phyloP scores from a whole-genome alignment of 1,140 invertebrate species.

The Drosophila oshimai region DNA sequence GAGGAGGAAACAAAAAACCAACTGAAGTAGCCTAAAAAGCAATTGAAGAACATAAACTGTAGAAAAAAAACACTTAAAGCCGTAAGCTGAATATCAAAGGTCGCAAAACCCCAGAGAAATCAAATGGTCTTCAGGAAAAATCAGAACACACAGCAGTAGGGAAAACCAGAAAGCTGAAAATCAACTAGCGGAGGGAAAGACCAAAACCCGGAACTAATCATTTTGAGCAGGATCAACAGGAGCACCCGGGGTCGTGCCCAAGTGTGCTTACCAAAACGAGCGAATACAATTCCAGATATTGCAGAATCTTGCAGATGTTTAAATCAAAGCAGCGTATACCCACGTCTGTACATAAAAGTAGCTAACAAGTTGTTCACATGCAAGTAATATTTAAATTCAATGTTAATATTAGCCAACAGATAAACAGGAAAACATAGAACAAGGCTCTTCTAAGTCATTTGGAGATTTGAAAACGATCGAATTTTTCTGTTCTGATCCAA shows the following conservation, averaged over 20 bases:
- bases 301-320: background rate
- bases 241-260: constrained; percentile 2
- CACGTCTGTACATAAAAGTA: constrained; percentile 12
- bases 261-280: constrained; percentile 15
- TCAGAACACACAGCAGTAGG: background rate
- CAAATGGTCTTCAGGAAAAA: constrained; percentile 1
- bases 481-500: background rate
- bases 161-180: background rate
- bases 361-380: constrained; percentile 26
- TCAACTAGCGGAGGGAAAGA: background rate
- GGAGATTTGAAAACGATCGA: background rate
- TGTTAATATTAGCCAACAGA: constrained; percentile 20
- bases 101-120: background rate
- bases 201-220: no score
- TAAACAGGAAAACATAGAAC: background rate
- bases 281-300: constrained; percentile 12
- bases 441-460: background rate
- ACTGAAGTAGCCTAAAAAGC: background rate
- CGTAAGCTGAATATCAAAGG: background rate
- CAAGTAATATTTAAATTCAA: constrained; percentile 16
- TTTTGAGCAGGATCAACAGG: background rate
- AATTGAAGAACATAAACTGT: background rate
- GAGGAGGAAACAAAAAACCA: no score
- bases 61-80: background rate
- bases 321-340: constrained; percentile 7